Evolutionary conservation across 1,140 invertebrate genomes (phyloP).

Genomic region (Euwallacea similis): DNA sequence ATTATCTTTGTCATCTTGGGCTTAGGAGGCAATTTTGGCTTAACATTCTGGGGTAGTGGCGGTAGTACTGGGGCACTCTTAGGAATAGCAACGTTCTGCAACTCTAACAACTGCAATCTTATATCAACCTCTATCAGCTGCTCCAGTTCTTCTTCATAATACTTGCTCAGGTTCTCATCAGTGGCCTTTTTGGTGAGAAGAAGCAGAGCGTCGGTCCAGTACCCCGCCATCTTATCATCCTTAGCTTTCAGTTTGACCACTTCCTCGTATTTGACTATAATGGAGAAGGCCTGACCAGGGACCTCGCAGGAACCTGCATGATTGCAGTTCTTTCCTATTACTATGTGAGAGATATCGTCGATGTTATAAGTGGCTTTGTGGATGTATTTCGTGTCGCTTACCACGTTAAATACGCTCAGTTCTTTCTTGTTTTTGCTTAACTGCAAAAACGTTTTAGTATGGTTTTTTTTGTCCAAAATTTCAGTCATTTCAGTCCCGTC

Average conservation of each 20-base stretch:
- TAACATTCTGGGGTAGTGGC: slow-evolving; percentile 33
- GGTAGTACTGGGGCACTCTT: slow-evolving; percentile 46
- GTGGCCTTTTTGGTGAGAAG: slow-evolving; percentile 44
- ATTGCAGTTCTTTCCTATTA: slow-evolving; percentile 43
- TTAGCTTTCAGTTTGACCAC: slow-evolving; percentile 44
- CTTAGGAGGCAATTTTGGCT: slow-evolving; percentile 41
- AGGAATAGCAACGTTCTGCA: slow-evolving; percentile 49
- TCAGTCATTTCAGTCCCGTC: slow-evolving; percentile 40
- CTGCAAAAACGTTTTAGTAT: slow-evolving; percentile 26
- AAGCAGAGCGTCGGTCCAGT: slow-evolving; percentile 48
- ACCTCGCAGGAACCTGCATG: slow-evolving; percentile 34
- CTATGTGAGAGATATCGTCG: slow-evolving; percentile 45
- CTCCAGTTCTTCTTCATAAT: slow-evolving; percentile 46
- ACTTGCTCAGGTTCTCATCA: slow-evolving; percentile 37
- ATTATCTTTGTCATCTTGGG: not conserved
- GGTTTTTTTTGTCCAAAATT: slow-evolving; percentile 27
- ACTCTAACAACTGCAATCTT: slow-evolving; percentile 47
- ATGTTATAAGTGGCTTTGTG: not conserved
- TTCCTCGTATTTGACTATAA: slow-evolving; percentile 42
- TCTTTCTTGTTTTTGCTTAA: slow-evolving; percentile 43
- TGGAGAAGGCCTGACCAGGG: slow-evolving; percentile 40
- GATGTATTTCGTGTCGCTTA: slow-evolving; percentile 12
- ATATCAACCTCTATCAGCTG: slow-evolving; percentile 47
- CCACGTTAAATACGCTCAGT: slow-evolving; percentile 35
- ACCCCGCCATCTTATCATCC: slow-evolving; percentile 41